Evolutionary conservation across 2,797 vertebrate genomes (phyloP).

Genomic region (Onychomys leucogaster): DNA sequence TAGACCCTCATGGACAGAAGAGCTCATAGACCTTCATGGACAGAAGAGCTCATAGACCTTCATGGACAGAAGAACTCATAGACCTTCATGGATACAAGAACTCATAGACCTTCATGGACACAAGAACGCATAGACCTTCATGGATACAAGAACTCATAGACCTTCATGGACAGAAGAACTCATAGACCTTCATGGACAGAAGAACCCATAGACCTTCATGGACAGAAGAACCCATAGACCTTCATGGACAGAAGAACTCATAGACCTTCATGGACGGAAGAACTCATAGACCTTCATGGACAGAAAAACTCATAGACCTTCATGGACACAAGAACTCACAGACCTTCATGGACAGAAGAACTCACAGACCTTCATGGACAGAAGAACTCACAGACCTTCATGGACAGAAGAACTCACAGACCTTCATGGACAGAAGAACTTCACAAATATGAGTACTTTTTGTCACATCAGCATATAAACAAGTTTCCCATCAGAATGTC

Average conservation of each 20-base stretch:
- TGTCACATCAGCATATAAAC: slow-evolving; percentile 32
- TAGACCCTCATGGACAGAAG: too few relatives aligned
- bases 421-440: neutral
- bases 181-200: too few relatives aligned
- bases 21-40: neutral
- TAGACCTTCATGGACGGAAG: neutral
- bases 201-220: too few relatives aligned
- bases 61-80: neutral
- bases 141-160: neutral
- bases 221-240: too few relatives aligned
- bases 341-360: neutral
- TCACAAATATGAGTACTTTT: neutral
- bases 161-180: neutral
- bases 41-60: neutral
- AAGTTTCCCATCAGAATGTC: slow-evolving; percentile 53
- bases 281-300: neutral
- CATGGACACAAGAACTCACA: neutral
- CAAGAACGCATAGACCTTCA: neutral
- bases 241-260: neutral
- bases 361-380: neutral
- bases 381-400: too few relatives aligned
- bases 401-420: neutral
- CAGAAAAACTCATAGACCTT: neutral
- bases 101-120: neutral
- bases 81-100: neutral